Conservation (phyloP, 2,888 invertebrate genomes). For the Pemphredon lugubris region DNA sequence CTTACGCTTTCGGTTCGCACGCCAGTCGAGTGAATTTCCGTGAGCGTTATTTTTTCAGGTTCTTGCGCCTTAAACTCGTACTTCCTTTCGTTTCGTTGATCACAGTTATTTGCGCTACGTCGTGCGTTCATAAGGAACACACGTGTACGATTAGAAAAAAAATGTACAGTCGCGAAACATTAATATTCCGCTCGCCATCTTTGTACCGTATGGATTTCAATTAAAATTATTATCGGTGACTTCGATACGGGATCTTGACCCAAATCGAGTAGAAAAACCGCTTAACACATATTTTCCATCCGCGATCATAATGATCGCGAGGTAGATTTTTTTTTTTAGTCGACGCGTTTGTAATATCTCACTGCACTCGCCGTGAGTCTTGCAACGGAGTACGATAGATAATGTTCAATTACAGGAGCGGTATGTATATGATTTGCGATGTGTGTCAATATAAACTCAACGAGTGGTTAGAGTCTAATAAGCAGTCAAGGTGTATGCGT, state of each 20-base stretch:
- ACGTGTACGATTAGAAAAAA: constrained; percentile 21
- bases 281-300: constrained; percentile 25
- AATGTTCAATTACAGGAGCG: too few relatives aligned
- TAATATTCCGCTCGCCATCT: constrained; percentile 44
- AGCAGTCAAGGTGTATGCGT: not conserved
- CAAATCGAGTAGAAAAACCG: constrained; percentile 19
- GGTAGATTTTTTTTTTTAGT: not conserved
- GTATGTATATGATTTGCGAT: too few relatives aligned
- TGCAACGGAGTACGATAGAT: too few relatives aligned
- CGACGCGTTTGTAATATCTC: not conserved
- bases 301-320: constrained; percentile 2
- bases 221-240: constrained; percentile 50
- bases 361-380: not conserved
- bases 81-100: not conserved
- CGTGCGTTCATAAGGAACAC: not conserved
- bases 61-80: not conserved
- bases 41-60: not conserved
- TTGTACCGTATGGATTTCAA: constrained; percentile 54
- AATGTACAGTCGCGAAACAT: constrained; percentile 17
- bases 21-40: not conserved
- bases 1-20: not conserved
- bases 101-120: not conserved
- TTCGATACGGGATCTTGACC: constrained; percentile 51
- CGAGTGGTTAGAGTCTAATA: not conserved
- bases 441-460: not conserved